Conservation (phyloP, 2,888 invertebrate species). For the Drosophila eohydei region DNA sequence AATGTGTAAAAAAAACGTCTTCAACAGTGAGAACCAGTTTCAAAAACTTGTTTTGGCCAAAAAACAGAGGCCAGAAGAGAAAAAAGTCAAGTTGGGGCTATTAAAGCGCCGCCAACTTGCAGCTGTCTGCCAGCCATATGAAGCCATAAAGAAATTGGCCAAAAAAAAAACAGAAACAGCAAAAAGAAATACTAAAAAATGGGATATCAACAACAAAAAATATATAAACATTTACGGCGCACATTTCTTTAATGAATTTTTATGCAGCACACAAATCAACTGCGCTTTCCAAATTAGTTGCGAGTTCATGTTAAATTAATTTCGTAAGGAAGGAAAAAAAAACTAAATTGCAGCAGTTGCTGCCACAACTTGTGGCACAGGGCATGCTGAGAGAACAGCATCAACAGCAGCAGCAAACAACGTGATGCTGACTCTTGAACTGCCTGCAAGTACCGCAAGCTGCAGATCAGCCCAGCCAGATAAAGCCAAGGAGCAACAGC, state of each 20-base stretch:
- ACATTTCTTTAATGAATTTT: constrained; percentile 72
- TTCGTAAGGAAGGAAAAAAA: constrained; percentile 35
- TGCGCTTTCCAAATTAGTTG: constrained; percentile 72
- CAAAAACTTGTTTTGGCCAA: constrained; percentile 70
- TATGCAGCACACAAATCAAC: constrained; percentile 46
- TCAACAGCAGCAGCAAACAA: constrained; percentile 19
- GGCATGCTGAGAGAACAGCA: constrained; percentile 19
- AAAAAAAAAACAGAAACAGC: constrained; percentile 26
- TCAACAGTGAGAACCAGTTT: constrained; percentile 69
- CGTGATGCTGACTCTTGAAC: constrained; percentile 73
- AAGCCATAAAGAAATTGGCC: constrained; percentile 74
- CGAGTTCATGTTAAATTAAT: constrained; percentile 75
- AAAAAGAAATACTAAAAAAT: constrained; percentile 13
- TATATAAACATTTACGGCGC: constrained; percentile 35
- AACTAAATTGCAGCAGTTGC: constrained; percentile 37
- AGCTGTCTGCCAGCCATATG: constrained; percentile 75
- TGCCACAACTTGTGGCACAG: constrained; percentile 45
- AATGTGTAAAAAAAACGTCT: constrained; percentile 48
- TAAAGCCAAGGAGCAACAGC: constrained; percentile 46
- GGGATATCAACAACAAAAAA: constrained; percentile 7
- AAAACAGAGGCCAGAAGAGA: constrained; percentile 53
- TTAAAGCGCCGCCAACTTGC: constrained; percentile 73
- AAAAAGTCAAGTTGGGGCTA: constrained; percentile 69
- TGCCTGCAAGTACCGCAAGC: constrained; percentile 73
- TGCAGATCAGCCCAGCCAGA: constrained; percentile 53